Evolutionary conservation across 2,113 vertebrate species (phyloP).

Genomic region (Dasyurus viverrinus): DNA sequence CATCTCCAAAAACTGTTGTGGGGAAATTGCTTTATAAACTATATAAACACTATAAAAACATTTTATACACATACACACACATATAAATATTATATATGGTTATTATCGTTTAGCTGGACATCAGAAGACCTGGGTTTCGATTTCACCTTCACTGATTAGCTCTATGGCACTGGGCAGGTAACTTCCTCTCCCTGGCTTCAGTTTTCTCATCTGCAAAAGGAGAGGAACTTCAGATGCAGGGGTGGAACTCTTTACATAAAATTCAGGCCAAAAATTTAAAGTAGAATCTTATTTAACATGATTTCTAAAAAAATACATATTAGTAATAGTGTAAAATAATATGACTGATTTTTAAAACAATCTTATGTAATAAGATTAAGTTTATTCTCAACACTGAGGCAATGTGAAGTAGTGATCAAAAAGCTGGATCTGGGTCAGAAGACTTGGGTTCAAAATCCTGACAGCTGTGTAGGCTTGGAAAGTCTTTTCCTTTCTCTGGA

Average conservation of each 20-base stretch:
- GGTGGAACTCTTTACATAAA: neutral
- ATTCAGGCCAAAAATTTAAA: neutral
- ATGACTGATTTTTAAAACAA: neutral
- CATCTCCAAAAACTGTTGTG: neutral
- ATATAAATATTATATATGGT: neutral
- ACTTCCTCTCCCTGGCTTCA: neutral
- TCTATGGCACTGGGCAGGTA: neutral
- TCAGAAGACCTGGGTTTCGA: neutral
- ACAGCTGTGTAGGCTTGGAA: neutral
- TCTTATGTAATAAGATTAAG: neutral
- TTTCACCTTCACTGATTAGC: neutral
- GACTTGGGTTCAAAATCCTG: neutral
- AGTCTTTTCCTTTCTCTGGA: neutral
- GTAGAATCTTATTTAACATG: neutral
- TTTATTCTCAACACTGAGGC: neutral
- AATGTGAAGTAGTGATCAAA: neutral
- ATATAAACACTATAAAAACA: neutral
- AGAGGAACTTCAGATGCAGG: neutral
- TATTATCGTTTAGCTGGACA: neutral
- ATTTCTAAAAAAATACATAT: neutral
- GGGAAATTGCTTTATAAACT: neutral
- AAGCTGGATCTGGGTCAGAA: neutral
- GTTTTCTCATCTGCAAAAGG: conserved; percentile 32
- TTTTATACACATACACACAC: too few species aligned
- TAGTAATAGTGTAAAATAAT: neutral